Evolutionary conservation across 2,797 vertebrate species (phyloP).

Genomic region (Rhynchotus rufescens): DNA sequence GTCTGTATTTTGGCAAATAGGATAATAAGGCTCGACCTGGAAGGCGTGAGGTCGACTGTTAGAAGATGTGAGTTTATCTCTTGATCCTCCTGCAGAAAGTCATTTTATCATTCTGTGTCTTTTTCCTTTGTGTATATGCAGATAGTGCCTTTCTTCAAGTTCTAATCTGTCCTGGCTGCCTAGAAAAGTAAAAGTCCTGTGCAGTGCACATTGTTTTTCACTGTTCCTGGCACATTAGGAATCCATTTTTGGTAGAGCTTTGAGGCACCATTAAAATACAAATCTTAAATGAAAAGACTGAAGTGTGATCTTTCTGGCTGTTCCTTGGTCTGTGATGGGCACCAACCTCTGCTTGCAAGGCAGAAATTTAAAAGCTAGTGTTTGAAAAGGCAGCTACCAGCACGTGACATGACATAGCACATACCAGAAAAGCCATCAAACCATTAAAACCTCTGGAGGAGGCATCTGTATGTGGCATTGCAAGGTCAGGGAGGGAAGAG

Average conservation of each 20-base stretch:
- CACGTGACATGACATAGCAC: neutral
- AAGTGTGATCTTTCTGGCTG: neutral
- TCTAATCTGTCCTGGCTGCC: neutral
- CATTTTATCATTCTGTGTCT: neutral
- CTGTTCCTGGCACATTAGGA: neutral
- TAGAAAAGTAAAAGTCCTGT: neutral
- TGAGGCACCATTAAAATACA: neutral
- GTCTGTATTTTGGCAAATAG: neutral
- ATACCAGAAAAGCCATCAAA: neutral
- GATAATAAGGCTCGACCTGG: neutral
- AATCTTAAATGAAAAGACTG: neutral
- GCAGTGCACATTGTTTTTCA: neutral
- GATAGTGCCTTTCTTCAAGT: neutral
- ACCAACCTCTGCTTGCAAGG: neutral
- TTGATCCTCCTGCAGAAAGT: neutral
- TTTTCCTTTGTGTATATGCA: neutral
- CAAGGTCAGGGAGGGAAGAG: neutral
- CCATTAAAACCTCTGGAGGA: neutral
- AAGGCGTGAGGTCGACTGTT: neutral
- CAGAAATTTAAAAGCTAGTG: neutral
- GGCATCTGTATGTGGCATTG: neutral
- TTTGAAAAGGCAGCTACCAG: neutral
- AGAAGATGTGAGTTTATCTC: neutral
- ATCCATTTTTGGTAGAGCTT: neutral
- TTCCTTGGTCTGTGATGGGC: neutral